Conservation (phyloP, 1,140 invertebrate genomes). For the Apis dorsata region DNA sequence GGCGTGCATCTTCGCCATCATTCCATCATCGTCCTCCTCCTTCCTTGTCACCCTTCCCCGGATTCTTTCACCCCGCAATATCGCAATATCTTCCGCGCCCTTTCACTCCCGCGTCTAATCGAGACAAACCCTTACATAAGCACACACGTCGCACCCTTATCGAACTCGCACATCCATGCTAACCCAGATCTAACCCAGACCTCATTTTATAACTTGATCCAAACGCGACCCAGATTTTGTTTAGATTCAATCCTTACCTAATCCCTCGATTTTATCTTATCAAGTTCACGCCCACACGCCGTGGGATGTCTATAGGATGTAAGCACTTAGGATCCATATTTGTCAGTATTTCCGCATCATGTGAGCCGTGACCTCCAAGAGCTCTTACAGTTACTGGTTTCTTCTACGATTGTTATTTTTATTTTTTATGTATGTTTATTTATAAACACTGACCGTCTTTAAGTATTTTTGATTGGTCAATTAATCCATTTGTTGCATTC, state of each 20-base stretch:
- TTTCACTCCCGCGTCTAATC: background rate
- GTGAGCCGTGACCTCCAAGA: no score
- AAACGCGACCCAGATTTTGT: constrained; percentile 49
- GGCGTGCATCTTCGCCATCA: background rate
- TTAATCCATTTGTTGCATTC: no score
- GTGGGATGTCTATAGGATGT: background rate
- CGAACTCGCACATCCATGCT: background rate
- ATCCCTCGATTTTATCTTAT: constrained; percentile 47
- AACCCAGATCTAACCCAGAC: constrained; percentile 46
- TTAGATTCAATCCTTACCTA: constrained; percentile 46
- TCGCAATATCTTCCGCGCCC: constrained; percentile 2
- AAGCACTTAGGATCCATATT: no score
- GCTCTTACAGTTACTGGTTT: no score
- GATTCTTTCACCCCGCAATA: background rate
- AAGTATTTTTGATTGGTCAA: no score
- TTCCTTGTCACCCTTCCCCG: no score
- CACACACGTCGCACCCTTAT: constrained; percentile 7
- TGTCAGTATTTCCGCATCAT: no score
- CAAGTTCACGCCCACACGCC: constrained; percentile 36
- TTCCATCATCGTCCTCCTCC: background rate
- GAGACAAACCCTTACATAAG: constrained; percentile 20
- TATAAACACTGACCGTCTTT: no score
- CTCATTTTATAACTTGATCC: constrained; percentile 31
- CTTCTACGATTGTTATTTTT: no score
- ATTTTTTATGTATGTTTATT: no score